Evolutionary conservation across 2,113 vertebrate species (phyloP).

Genomic region (Enhydra lutris): DNA sequence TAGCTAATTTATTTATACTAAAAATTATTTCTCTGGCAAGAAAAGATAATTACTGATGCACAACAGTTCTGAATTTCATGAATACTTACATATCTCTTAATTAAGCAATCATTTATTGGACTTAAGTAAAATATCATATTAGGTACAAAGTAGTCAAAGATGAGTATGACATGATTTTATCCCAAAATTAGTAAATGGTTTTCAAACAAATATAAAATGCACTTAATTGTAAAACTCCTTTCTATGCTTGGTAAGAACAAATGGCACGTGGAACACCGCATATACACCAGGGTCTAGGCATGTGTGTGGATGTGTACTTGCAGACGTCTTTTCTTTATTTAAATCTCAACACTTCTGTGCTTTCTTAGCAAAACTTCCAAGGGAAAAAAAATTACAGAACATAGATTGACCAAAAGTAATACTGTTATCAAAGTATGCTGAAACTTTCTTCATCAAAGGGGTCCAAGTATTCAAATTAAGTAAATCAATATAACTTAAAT

Average conservation of each 20-base stretch:
- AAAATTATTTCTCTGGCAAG: constrained; percentile 5
- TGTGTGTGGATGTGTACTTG: constrained; percentile 50
- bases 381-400: constrained; percentile 59
- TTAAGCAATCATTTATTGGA: neutral
- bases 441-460: neutral
- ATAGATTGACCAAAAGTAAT: constrained; percentile 24
- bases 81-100: neutral
- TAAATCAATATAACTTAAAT: neutral
- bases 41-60: neutral
- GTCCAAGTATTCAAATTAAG: constrained; percentile 24
- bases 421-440: constrained; percentile 26
- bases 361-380: constrained; percentile 43
- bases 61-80: neutral
- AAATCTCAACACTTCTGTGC: constrained; percentile 59
- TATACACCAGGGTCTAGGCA: neutral
- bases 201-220: neutral
- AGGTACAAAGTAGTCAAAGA: neutral
- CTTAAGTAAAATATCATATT: neutral
- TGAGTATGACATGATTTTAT: neutral
- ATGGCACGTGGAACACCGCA: neutral
- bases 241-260: constrained; percentile 7
- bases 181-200: neutral
- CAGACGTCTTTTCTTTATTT: constrained; percentile 56
- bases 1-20: neutral
- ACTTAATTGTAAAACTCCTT: neutral